Conservation (phyloP, 1,140 invertebrate genomes). For the Wasmannia auropunctata region DNA sequence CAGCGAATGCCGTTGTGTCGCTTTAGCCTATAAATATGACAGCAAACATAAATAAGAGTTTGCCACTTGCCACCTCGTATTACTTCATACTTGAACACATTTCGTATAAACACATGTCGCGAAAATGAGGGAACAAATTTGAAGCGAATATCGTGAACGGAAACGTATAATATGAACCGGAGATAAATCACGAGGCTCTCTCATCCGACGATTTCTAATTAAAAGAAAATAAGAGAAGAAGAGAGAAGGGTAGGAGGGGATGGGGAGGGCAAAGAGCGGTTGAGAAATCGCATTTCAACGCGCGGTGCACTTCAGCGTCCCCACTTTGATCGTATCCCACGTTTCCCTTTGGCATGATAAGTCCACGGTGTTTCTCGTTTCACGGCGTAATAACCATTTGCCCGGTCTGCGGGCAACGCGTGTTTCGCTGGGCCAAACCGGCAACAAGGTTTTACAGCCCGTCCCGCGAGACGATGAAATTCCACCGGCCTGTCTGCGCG, state of each 20-base stretch:
- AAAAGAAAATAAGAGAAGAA: not conserved
- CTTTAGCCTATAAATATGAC: not conserved
- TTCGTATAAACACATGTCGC: too few species aligned
- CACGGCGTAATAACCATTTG: conserved; percentile 68
- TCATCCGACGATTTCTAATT: not conserved
- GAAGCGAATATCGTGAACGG: not conserved
- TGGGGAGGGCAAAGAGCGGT: not conserved
- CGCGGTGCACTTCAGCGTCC: conserved; percentile 48
- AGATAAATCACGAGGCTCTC: not conserved
- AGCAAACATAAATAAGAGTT: not conserved
- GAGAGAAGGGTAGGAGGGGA: too few species aligned
- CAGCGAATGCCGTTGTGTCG: not conserved
- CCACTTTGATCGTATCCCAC: conserved; percentile 41
- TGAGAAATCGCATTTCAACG: conserved; percentile 53
- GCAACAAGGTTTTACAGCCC: conserved; percentile 65
- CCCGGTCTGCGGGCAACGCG: conserved; percentile 48
- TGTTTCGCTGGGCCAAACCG: conserved; percentile 41
- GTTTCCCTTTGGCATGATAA: conserved; percentile 65
- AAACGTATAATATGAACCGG: not conserved
- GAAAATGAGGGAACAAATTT: not conserved
- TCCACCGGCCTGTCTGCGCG: conserved; percentile 51
- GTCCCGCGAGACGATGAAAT: conserved; percentile 57
- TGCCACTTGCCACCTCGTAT: not conserved
- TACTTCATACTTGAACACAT: not conserved
- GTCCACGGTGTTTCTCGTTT: conserved; percentile 57